Evolutionary conservation across 1,140 invertebrate genomes (phyloP).

Genomic region (Listronotus bonariensis): DNA sequence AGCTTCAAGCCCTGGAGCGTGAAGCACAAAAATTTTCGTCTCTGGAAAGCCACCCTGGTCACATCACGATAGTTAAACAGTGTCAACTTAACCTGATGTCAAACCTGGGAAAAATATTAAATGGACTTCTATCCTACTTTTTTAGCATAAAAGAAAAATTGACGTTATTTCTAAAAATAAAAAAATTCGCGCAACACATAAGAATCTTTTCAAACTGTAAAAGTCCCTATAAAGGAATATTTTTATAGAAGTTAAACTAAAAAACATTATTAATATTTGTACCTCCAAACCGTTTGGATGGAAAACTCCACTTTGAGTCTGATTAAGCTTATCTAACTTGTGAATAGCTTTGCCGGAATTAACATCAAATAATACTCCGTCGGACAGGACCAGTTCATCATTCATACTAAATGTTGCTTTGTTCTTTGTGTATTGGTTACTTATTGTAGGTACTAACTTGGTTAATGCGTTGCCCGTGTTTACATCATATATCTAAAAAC

Average conservation of each 20-base stretch:
- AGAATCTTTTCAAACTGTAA: too few relatives aligned
- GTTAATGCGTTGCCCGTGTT: constrained; percentile 76
- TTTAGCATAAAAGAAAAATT: too few relatives aligned
- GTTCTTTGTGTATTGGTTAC: constrained; percentile 93
- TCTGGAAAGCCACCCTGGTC: too few relatives aligned
- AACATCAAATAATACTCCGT: constrained; percentile 96
- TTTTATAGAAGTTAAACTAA: background rate
- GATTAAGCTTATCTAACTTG: constrained; percentile 98
- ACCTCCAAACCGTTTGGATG: constrained; percentile 96
- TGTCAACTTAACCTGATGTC: too few relatives aligned
- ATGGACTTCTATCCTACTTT: too few relatives aligned
- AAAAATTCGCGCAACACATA: too few relatives aligned
- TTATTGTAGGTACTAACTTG: constrained; percentile 76
- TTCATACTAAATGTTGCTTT: constrained; percentile 91
- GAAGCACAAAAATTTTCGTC: too few relatives aligned
- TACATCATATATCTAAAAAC: constrained; percentile 85
- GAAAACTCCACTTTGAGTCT: constrained; percentile 92
- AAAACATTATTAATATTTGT: constrained; percentile 6
- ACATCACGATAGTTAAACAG: too few relatives aligned
- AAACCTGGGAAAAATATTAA: too few relatives aligned
- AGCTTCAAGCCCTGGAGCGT: too few relatives aligned
- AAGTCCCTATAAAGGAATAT: background rate
- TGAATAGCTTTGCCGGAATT: constrained; percentile 85
- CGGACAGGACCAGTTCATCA: constrained; percentile 92
- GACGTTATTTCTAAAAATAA: too few relatives aligned